phyloP scores from a whole-genome alignment of 2,113 vertebrate genomes.

The Dicrurus megarhynchus region DNA sequence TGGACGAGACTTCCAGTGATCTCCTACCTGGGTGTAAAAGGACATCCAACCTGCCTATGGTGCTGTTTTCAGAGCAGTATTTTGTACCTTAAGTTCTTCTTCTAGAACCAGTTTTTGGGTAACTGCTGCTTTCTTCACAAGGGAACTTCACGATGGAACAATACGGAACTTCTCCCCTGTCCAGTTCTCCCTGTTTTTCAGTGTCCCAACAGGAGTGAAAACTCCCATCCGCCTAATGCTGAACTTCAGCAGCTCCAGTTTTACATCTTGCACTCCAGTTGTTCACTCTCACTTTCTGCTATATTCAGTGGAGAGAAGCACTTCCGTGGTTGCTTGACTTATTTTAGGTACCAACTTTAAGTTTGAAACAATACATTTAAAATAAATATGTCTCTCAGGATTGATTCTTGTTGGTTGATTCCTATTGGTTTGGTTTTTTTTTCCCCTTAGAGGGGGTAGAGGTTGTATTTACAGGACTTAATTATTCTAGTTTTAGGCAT shows the following conservation, averaged over 20 bases:
- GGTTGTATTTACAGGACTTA: background rate
- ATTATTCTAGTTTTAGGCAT: background rate
- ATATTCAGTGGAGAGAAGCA: background rate
- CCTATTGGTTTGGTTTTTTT: background rate
- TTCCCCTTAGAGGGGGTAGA: background rate
- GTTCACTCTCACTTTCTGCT: background rate
- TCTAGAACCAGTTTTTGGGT: background rate
- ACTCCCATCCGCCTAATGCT: background rate
- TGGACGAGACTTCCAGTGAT: background rate
- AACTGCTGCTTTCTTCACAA: background rate
- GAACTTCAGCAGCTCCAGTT: background rate
- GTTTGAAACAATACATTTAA: background rate
- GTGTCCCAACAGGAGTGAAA: background rate
- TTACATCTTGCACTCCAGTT: background rate
- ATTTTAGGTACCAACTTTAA: background rate
- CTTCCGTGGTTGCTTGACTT: background rate
- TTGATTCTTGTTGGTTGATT: background rate
- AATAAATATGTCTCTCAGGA: background rate
- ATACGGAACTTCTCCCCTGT: background rate
- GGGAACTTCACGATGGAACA: background rate
- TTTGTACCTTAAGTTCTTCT: background rate
- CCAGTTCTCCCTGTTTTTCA: background rate
- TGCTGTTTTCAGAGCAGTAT: background rate
- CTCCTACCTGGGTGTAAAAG: background rate
- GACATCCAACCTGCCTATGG: background rate